Conservation (phyloP, 2,888 invertebrate genomes). For the Ochropleura leucogaster region DNA sequence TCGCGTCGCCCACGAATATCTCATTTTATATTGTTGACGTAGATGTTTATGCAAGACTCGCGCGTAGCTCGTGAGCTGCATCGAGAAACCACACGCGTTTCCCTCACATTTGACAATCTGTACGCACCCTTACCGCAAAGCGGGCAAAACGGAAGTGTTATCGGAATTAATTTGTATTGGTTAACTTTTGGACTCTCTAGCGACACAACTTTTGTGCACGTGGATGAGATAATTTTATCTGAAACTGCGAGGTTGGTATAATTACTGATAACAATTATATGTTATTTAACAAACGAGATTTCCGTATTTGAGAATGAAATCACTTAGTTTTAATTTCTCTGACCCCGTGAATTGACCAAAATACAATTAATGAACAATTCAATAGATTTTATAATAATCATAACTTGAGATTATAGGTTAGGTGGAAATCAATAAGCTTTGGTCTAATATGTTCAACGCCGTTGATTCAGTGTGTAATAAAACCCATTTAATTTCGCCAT, state of each 20-base stretch:
- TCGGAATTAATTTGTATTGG: slow-evolving; percentile 38
- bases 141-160: slow-evolving; percentile 6
- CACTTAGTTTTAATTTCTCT: background rate
- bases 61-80: slow-evolving; percentile 49
- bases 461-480: background rate
- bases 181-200: slow-evolving; percentile 34
- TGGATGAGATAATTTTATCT: slow-evolving; percentile 21
- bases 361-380: background rate
- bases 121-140: slow-evolving; percentile 31
- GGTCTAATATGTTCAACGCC: background rate
- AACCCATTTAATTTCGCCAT: background rate
- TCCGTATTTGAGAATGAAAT: background rate
- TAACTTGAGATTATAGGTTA: background rate
- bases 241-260: slow-evolving; percentile 8
- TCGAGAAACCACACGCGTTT: slow-evolving; percentile 35
- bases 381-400: background rate
- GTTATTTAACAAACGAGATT: slow-evolving; percentile 30
- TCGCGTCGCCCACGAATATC: slow-evolving; percentile 38
- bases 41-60: slow-evolving; percentile 50
- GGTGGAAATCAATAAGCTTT: background rate
- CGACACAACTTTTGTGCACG: slow-evolving; percentile 17
- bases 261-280: slow-evolving; percentile 39
- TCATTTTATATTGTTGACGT: slow-evolving; percentile 49
- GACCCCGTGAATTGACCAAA: background rate
- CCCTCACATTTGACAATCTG: slow-evolving; percentile 24